phyloP scores from a whole-genome alignment of 2,888 invertebrate genomes.

The Hypena proboscidalis region DNA sequence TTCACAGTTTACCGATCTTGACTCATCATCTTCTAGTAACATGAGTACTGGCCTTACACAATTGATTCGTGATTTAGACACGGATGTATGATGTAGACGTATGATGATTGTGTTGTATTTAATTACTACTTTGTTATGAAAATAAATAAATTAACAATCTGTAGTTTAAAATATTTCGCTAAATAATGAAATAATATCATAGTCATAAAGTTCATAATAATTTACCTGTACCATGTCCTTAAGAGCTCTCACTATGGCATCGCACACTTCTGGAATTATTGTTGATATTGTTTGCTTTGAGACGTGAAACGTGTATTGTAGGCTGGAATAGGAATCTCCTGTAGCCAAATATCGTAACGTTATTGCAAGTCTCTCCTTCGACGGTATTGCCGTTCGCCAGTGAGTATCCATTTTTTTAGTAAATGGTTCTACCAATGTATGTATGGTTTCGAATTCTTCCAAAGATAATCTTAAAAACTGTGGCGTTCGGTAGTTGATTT shows the following conservation, averaged over 20 bases:
- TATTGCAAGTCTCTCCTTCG: constrained; percentile 18
- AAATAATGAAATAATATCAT: constrained; percentile 20
- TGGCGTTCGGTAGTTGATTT: constrained; percentile 23
- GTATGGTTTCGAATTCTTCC: constrained; percentile 18
- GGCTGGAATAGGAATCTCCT: constrained; percentile 25
- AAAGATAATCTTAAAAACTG: constrained; percentile 24
- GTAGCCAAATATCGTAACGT: constrained; percentile 22
- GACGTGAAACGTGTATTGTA: constrained; percentile 23
- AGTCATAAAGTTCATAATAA: constrained; percentile 13
- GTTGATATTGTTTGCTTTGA: constrained; percentile 24
- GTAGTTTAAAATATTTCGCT: constrained; percentile 16
- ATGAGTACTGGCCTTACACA: constrained; percentile 20
- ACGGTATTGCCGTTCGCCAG: constrained; percentile 18
- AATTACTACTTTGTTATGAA: constrained; percentile 14
- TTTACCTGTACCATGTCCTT: constrained; percentile 24
- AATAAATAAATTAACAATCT: constrained; percentile 8
- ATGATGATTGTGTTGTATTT: constrained; percentile 14
- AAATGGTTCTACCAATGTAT: constrained; percentile 23
- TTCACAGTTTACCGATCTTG: constrained; percentile 21
- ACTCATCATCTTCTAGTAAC: constrained; percentile 20
- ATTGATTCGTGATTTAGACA: constrained; percentile 21
- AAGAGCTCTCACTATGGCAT: constrained; percentile 19
- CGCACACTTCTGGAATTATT: constrained; percentile 19
- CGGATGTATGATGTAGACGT: constrained; percentile 12
- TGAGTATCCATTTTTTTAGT: constrained; percentile 19